These are phyloP conservation scores for Drosophila niveifrons DNA, from an alignment of 2,888 invertebrate species.

Conservation along the genomic window DNA sequence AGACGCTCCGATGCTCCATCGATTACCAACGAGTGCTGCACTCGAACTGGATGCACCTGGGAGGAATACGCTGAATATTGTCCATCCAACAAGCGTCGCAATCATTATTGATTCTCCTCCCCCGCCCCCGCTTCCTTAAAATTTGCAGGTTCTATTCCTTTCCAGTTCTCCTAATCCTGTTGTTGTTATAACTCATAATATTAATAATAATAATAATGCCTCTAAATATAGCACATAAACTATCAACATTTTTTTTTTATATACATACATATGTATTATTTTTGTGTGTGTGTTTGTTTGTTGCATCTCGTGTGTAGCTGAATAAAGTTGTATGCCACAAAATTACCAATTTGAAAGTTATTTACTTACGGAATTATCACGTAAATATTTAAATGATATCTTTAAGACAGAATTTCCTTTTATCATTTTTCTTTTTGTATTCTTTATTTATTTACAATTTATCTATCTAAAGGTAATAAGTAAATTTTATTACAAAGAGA, in stretches of 20 bases:
- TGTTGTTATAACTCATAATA: conserved; percentile 14
- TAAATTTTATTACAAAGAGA: too few species aligned
- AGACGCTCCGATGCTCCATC: conserved; percentile 81
- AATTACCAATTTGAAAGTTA: not conserved
- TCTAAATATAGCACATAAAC: conserved; percentile 9
- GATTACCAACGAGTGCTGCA: conserved; percentile 88
- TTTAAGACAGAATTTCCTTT: not conserved
- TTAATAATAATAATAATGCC: conserved; percentile 18
- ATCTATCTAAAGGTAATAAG: too few species aligned
- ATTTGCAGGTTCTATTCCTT: not conserved
- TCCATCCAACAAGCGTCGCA: conserved; percentile 87
- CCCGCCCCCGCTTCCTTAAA: too few species aligned
- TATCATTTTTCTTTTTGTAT: too few species aligned
- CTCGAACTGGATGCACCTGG: conserved; percentile 87
- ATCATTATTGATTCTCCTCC: conserved; percentile 71
- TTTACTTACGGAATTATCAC: too few species aligned
- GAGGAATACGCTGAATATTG: conserved; percentile 89
- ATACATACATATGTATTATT: not conserved
- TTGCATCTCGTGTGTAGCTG: conserved; percentile 31
- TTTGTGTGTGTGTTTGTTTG: conserved; percentile 22
- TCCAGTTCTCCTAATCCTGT: conserved; percentile 1
- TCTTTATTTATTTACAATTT: too few species aligned
- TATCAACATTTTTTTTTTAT: conserved; percentile 14
- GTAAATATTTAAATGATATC: not conserved
- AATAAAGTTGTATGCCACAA: conserved; percentile 45